A percentile compares a stretch with the other conserved stretches of the same genome.
These are phyloP conservation scores for Lepidonotus clava DNA, from an alignment of 2,888 invertebrate species.

Conservation along the genomic window DNA sequence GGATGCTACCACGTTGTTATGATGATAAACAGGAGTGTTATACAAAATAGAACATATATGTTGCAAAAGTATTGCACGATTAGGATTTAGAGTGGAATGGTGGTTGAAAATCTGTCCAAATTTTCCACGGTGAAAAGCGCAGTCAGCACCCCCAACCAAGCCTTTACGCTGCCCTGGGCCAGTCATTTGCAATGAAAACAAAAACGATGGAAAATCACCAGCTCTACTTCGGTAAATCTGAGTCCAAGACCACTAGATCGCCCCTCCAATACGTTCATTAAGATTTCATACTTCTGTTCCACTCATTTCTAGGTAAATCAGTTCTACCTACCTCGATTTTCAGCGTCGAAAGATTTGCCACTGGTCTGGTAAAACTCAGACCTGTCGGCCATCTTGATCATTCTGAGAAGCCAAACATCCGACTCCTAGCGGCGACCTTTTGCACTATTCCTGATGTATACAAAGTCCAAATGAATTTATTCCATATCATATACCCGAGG, in stretches of 20 bases:
- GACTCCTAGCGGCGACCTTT: constrained; percentile 57
- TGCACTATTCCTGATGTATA: constrained; percentile 41
- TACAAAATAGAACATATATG: not conserved
- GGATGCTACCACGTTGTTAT: not conserved
- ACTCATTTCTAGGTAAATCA: not conserved
- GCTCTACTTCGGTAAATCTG: constrained; percentile 7
- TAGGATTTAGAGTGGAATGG: not conserved
- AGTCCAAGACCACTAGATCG: not conserved
- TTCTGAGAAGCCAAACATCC: constrained; percentile 57
- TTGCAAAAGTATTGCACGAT: not conserved
- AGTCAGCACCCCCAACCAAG: constrained; percentile 52
- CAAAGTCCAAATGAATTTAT: constrained; percentile 27
- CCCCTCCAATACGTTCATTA: not conserved
- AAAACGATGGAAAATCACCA: constrained; percentile 53
- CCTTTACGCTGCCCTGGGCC: constrained; percentile 51
- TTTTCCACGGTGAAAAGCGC: constrained; percentile 41
- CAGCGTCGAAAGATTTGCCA: constrained; percentile 48
- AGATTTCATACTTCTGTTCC: not conserved
- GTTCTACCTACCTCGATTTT: constrained; percentile 51
- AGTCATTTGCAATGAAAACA: constrained; percentile 54
- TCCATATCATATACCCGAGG: not conserved
- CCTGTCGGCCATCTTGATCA: constrained; percentile 61
- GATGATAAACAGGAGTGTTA: not conserved
- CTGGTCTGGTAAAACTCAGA: constrained; percentile 58
- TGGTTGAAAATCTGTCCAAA: constrained; percentile 48